Evolutionary conservation across 2,797 vertebrate species (phyloP).

Genomic region (Antrozous pallidus): DNA sequence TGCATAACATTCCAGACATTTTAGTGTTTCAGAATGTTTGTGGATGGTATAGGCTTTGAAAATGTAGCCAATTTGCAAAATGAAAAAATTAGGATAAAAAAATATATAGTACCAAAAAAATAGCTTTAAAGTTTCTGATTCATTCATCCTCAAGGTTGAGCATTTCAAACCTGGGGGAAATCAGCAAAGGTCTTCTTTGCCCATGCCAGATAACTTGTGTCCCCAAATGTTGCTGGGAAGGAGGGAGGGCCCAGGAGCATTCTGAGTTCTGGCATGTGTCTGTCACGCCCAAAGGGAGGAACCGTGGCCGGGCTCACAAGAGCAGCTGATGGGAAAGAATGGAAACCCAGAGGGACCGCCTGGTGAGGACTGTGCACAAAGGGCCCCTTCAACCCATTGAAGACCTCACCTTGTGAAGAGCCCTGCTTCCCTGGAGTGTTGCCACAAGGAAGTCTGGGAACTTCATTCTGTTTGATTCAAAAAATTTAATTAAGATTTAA

Average conservation of each 20-base stretch:
- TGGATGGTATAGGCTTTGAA: slow-evolving; percentile 38
- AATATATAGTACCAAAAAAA: background rate
- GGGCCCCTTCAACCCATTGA: background rate
- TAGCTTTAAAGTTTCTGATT: slow-evolving; percentile 6
- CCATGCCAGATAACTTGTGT: background rate
- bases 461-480: slow-evolving; percentile 63
- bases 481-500: slow-evolving; percentile 57
- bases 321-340: background rate
- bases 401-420: background rate
- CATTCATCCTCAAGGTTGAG: background rate
- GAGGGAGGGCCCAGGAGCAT: background rate
- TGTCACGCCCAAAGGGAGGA: background rate
- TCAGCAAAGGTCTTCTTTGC: background rate
- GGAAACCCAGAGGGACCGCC: background rate
- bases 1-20: background rate
- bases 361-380: background rate
- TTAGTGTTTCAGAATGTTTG: slow-evolving; percentile 30
- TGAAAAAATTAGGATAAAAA: background rate
- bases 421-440: background rate
- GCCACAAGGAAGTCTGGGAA: background rate
- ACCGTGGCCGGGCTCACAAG: background rate
- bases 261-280: background rate
- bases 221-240: background rate
- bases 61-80: slow-evolving; percentile 49
- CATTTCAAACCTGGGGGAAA: background rate